A percentile compares a stretch with the other conserved stretches of the same genome.
Conservation (phyloP, 2,888 invertebrate species). For the Melinopterus prodromus region DNA sequence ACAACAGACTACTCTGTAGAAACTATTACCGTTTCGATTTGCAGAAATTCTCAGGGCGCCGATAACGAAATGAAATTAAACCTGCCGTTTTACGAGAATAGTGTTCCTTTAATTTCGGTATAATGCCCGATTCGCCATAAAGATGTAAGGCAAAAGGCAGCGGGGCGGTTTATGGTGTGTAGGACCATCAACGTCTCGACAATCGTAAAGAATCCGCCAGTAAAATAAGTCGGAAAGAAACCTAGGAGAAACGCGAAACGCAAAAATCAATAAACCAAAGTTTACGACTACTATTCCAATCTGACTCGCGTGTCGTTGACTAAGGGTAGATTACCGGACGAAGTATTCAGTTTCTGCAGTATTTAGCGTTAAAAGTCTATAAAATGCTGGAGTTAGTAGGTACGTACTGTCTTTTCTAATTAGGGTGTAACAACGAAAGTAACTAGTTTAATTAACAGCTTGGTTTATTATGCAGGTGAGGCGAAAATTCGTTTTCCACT, state of each 20-base stretch:
- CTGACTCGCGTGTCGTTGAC: not conserved
- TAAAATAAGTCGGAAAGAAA: not conserved
- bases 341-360: not conserved
- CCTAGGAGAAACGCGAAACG: not conserved
- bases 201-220: constrained; percentile 4
- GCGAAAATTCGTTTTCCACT: not conserved
- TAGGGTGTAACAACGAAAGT: not conserved
- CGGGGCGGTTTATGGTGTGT: not conserved
- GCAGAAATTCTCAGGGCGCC: not conserved
- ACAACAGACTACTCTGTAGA: too few relatives aligned
- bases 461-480: not conserved
- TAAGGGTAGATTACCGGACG: not conserved
- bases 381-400: not conserved
- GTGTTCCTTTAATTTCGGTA: not conserved
- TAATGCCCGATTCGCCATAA: not conserved
- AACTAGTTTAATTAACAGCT: not conserved
- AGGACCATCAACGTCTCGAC: not conserved
- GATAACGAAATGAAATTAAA: not conserved
- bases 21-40: not conserved
- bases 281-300: not conserved
- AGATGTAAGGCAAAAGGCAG: not conserved
- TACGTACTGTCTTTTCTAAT: not conserved
- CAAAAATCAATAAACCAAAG: constrained; percentile 4
- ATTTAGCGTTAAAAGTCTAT: not conserved
- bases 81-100: not conserved